Conservation (phyloP, 2,797 vertebrate species). For the Serranus cabrilla region DNA sequence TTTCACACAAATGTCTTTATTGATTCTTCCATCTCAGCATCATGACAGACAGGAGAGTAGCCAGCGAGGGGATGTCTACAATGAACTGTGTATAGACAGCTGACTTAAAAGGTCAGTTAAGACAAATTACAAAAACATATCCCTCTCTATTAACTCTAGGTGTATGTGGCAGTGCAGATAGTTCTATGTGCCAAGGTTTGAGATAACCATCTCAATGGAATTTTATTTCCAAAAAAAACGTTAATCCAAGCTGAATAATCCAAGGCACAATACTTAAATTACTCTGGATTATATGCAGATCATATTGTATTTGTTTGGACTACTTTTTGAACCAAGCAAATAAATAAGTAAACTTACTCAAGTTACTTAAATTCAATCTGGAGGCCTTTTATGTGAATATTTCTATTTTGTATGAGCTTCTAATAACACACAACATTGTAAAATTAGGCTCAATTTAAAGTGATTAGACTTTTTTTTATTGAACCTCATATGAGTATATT, state of each 20-base stretch:
- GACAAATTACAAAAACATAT: neutral
- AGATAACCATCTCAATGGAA: neutral
- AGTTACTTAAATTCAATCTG: neutral
- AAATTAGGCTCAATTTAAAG: no score
- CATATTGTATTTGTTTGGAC: neutral
- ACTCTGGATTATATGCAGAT: neutral
- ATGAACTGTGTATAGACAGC: neutral
- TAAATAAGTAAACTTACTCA: neutral
- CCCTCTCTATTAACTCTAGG: neutral
- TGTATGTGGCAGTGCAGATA: neutral
- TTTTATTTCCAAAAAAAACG: neutral
- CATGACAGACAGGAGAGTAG: conserved; percentile 20
- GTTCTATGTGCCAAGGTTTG: neutral
- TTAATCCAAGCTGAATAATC: no score
- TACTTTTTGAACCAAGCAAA: neutral
- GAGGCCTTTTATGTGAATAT: neutral
- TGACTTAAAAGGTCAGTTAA: conserved; percentile 3
- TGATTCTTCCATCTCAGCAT: conserved; percentile 34
- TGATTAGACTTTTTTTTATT: no score
- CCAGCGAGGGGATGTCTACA: conserved; percentile 32
- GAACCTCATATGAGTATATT: no score
- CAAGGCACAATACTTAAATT: neutral
- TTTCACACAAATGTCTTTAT: conserved; percentile 23
- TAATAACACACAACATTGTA: neutral
- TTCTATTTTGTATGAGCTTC: neutral